Evolutionary conservation across 1,140 invertebrate species (phyloP).

Genomic region (Charaxes varanes): DNA sequence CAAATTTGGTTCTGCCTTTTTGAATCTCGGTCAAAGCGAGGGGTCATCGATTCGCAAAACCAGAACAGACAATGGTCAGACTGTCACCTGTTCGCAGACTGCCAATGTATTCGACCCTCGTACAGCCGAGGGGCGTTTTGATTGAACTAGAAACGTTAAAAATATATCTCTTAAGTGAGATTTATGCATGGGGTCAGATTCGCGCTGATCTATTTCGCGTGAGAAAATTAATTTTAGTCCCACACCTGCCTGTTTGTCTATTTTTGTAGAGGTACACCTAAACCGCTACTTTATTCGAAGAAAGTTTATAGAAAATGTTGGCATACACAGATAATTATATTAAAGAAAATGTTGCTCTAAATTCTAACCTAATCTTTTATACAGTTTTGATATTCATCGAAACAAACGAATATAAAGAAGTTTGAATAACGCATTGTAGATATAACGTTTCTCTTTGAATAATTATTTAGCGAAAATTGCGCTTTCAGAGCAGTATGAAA

Average conservation of each 20-base stretch:
- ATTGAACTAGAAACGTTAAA: slow-evolving; percentile 41
- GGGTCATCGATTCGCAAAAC: slow-evolving; percentile 15
- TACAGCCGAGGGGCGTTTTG: slow-evolving; percentile 11
- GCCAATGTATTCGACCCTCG: background rate
- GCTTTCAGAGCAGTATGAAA: too few species aligned
- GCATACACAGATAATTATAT: too few species aligned
- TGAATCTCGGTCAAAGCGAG: slow-evolving; percentile 6
- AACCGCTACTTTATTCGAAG: background rate
- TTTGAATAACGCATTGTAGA: too few species aligned
- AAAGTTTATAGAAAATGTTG: background rate
- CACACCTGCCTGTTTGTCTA: slow-evolving; percentile 9
- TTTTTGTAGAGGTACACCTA: too few species aligned
- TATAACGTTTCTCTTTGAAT: too few species aligned
- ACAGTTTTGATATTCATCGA: too few species aligned
- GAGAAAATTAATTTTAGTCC: slow-evolving; percentile 16
- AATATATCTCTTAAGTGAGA: slow-evolving; percentile 22
- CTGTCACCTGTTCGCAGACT: slow-evolving; percentile 9
- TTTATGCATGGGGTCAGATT: slow-evolving; percentile 27
- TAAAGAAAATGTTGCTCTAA: too few species aligned
- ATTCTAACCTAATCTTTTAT: too few species aligned
- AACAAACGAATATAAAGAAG: too few species aligned
- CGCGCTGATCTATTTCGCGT: slow-evolving; percentile 28
- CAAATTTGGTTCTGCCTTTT: too few species aligned
- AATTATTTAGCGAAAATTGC: too few species aligned
- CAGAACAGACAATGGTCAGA: slow-evolving; percentile 1